A percentile compares a stretch with the other conserved stretches of the same genome.
phyloP scores from a whole-genome alignment of 2,888 invertebrate genomes.

The Torymus tubicola region DNA sequence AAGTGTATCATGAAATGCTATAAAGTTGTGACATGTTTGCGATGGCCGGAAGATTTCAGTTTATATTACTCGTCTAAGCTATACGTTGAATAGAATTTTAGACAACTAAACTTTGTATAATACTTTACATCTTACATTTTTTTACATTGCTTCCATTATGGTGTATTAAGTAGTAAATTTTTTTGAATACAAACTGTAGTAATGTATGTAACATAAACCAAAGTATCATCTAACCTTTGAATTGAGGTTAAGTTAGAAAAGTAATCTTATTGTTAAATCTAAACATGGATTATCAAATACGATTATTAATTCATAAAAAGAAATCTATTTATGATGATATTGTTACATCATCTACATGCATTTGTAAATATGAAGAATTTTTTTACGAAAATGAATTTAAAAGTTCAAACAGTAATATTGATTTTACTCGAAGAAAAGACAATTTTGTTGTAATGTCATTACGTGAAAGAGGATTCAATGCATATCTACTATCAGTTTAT shows the following conservation, averaged over 20 bases:
- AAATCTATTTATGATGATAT: constrained; percentile 67
- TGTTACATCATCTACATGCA: constrained; percentile 51
- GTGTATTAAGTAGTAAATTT: no score
- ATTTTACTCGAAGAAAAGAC: constrained; percentile 16
- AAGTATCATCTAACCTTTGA: constrained; percentile 32
- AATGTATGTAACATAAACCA: constrained; percentile 1
- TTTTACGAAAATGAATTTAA: constrained; percentile 20
- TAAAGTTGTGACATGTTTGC: no score
- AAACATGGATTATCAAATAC: constrained; percentile 64
- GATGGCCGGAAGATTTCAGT: no score
- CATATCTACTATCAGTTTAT: constrained; percentile 69
- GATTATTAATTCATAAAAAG: constrained; percentile 64
- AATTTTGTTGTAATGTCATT: constrained; percentile 55
- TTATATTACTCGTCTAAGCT: no score
- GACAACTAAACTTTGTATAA: no score
- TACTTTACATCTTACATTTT: no score
- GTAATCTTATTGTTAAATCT: constrained; percentile 22
- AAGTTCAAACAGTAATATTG: not conserved
- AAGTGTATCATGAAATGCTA: no score
- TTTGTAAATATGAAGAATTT: constrained; percentile 46
- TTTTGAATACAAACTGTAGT: no score
- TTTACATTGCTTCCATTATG: no score
- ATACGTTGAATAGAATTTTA: no score
- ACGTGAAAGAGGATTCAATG: constrained; percentile 64
- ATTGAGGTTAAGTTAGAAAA: constrained; percentile 26